These are phyloP conservation scores for Agonopterix heracliana DNA, from an alignment of 2,888 invertebrate genomes.

Conservation along the genomic window DNA sequence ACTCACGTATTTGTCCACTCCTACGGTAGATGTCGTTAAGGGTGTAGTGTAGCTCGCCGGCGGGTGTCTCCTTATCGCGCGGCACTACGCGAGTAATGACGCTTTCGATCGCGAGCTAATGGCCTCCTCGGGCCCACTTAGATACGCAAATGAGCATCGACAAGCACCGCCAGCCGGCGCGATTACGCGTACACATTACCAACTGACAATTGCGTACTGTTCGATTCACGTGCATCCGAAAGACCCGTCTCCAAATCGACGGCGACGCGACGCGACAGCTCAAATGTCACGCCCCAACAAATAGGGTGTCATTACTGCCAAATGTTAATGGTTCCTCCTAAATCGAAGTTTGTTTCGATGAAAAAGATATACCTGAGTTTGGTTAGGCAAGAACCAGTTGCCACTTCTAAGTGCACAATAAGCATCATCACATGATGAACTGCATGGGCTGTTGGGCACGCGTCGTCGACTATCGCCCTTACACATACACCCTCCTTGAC, in stretches of 20 bases:
- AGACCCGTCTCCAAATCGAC: slow-evolving; percentile 5
- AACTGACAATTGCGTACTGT: slow-evolving; percentile 31
- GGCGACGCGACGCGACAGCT: slow-evolving; percentile 1
- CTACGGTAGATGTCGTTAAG: slow-evolving; percentile 54
- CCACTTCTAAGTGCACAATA: too few relatives aligned
- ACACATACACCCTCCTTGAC: too few relatives aligned
- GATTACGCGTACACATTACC: slow-evolving; percentile 45
- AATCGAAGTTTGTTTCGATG: slow-evolving; percentile 8
- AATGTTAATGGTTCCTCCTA: neutral
- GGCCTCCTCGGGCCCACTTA: slow-evolving; percentile 70
- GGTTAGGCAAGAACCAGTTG: too few relatives aligned
- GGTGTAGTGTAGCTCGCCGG: slow-evolving; percentile 45
- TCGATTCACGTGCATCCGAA: slow-evolving; percentile 33
- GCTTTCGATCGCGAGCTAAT: slow-evolving; percentile 71
- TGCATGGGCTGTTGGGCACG: too few relatives aligned
- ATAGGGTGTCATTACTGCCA: slow-evolving; percentile 6
- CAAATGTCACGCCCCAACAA: slow-evolving; percentile 3
- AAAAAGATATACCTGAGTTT: too few relatives aligned
- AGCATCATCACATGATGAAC: too few relatives aligned
- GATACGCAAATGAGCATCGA: slow-evolving; percentile 75
- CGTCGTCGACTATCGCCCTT: too few relatives aligned
- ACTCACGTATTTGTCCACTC: slow-evolving; percentile 54
- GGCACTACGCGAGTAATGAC: slow-evolving; percentile 67
- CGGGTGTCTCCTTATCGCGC: slow-evolving; percentile 58
- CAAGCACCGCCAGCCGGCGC: slow-evolving; percentile 43